Evolutionary conservation across 92 coral and sea anemone genomes (phyloP), one percentile per base, ranked within the genome.

Genomic region (Heteractis magnifica): DNA sequence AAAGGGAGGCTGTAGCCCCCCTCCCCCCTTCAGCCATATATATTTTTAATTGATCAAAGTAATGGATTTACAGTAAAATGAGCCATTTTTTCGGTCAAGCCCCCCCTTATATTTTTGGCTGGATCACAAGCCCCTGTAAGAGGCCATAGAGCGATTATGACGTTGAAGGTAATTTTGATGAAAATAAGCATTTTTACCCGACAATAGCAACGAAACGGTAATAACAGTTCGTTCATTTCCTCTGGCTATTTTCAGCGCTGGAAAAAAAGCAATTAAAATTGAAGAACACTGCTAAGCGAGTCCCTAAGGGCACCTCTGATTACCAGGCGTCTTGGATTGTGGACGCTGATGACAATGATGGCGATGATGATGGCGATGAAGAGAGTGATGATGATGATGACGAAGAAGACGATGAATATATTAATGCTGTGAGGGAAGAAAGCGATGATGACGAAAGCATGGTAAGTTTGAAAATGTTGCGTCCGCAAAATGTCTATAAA

Each of bases 291-390:
- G 74, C 77, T 34, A 95, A 90, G 83, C 93, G 82, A 83, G 98
- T 95, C 3, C 98, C 98, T 0, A 93, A 94, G 83, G 98, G 98
- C 8, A 95, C 98, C n/a, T 95, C 98, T 41, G 98, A 92, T 44
- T 95, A 95, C 84, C 98, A 95, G 79, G 95, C 98, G n/a, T 85
- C 98, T 6, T 95, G 98, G 98, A 95, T 95, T 51, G 50, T 91
- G 26, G 93, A 95, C 70, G 85, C 85, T 58, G 90, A 87, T 51
- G 85, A 89, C 58, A 94, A 93, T 49, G 88, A 87, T 14, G 93
- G 83, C 14, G 87, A 83, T 14, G 87, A 93, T 49, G 88, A 87
- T 14, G 93, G 83, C 14, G 87, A 83, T 14, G 87, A 82, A 41
- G 89, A 82, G 5, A 90, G 84, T 56, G 94, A 87, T 51, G 85